Percentiles rank a stretch among this genome's conserved stretches.
Conservation (phyloP, 64 coral and sea anemone genomes). For the Platygyra sinensis region DNA sequence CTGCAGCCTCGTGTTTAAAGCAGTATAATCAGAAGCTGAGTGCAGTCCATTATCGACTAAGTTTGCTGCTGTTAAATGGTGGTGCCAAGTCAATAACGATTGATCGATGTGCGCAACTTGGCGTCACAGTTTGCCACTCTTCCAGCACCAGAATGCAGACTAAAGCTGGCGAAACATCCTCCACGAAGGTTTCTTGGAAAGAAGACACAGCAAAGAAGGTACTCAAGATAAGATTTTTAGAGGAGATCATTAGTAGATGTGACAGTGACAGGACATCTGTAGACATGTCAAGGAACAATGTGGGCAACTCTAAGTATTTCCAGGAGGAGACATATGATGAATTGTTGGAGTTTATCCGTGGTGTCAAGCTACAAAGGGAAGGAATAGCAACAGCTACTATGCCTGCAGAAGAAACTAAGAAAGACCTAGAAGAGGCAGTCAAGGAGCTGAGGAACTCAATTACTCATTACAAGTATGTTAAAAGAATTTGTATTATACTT, state of each 20-base stretch:
- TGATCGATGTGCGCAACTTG: constrained; percentile 26
- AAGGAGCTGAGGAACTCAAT: too few species aligned
- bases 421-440: too few species aligned
- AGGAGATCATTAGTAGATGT: neutral
- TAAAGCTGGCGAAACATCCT: neutral
- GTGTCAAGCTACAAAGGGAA: too few species aligned
- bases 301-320: too few species aligned
- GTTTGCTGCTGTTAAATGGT: constrained; percentile 49
- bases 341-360: too few species aligned
- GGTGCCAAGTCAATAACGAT: constrained; percentile 43
- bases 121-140: neutral
- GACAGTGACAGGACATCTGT: too few species aligned
- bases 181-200: constrained; percentile 1
- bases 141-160: constrained; percentile 42
- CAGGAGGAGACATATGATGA: too few species aligned
- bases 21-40: constrained; percentile 38
- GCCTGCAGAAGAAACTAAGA: too few species aligned
- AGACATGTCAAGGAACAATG: too few species aligned
- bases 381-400: too few species aligned
- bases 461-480: too few species aligned
- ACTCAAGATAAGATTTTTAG: constrained; percentile 9
- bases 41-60: constrained; percentile 22
- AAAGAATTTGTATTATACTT: too few species aligned
- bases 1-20: constrained; percentile 18
- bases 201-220: constrained; percentile 23